Evolutionary conservation across 2,113 vertebrate species (phyloP).

Genomic region (Siniperca knerii): DNA sequence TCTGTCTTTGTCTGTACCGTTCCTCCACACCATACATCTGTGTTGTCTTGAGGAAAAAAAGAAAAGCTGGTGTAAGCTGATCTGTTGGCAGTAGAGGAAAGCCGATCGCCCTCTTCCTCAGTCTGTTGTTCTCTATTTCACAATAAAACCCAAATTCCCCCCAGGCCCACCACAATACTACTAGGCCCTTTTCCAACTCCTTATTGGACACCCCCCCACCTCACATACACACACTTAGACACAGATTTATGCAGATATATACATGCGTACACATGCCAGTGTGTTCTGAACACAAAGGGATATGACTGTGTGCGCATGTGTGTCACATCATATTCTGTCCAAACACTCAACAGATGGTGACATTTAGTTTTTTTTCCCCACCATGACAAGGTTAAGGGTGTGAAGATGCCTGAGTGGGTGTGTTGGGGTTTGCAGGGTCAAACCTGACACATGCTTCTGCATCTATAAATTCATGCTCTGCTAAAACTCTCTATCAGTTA

Average conservation of each 20-base stretch:
- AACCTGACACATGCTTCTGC: constrained; percentile 47
- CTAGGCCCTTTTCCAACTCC: constrained; percentile 45
- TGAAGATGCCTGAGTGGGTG: constrained; percentile 48
- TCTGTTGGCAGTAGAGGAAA: constrained; percentile 59
- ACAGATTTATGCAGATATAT: constrained; percentile 39
- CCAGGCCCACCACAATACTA: constrained; percentile 43
- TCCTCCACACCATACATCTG: constrained; percentile 27
- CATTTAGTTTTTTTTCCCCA: constrained; percentile 53
- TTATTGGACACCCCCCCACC: constrained; percentile 18
- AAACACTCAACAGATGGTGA: constrained; percentile 74
- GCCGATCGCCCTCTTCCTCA: constrained; percentile 43
- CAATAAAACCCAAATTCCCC: constrained; percentile 53
- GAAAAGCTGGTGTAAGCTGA: constrained; percentile 52
- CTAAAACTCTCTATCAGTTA: background rate
- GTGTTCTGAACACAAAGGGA: constrained; percentile 19
- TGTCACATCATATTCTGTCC: constrained; percentile 52
- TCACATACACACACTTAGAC: background rate
- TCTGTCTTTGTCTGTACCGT: background rate
- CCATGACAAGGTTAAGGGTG: constrained; percentile 63
- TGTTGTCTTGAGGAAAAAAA: constrained; percentile 25
- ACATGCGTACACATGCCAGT: constrained; percentile 2
- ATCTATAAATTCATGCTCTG: constrained; percentile 33
- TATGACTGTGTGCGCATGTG: constrained; percentile 8
- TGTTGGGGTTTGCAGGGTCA: constrained; percentile 49
- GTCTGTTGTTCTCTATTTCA: constrained; percentile 50